Base-by-base conservation (phyloP, 2,797 vertebrate species). In the Simalia tracyae region DNA sequence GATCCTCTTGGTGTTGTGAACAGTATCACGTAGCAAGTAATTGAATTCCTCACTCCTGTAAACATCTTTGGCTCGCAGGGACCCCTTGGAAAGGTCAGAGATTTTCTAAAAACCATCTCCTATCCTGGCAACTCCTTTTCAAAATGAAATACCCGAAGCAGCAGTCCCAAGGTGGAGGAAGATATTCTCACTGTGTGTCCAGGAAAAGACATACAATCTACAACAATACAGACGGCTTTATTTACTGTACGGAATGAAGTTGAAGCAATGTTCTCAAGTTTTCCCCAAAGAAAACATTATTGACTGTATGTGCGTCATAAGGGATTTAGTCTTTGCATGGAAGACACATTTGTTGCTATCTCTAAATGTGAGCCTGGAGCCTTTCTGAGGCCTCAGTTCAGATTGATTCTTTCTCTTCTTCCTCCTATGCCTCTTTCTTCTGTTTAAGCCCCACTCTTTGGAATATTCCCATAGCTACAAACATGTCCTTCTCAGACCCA, bases 1-100 rank as follows among this genome's bases (percentile, higher is more conserved):
- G 68, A 84, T n/a, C 26, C n/a, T 11, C n/a, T 87, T 3, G 87
- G 31, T 95, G 89, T 89, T 94, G 94, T 95, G 89, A 96, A 95
- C 91, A 64, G 42, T 92, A 92, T 89, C 93, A 92, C 89, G 91
- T 94, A 93, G 68, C 42, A 2, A 94, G 42, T 92, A 96, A 96
- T 97, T 95, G 90, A 95, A 94, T 96, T 92, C 96, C 95, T 95
- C 92, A 93, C 94, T 95, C 95, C 95, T 92, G 4, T 93, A 94
- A 96, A 94, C 95, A 96, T 88, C 92, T 95, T 92, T 95, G 91
- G 93, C 92, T 96, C 91, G 46, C 90, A 94, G 96, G 63, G 96
- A 96, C 85, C 68, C 28, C 57, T 93, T 64, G 24, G 92, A 96
- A 97, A 97, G 94, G 95, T 94, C 95, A 97, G 84, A 89, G 92